Conservation (phyloP, 1,140 invertebrate genomes). For the Microplitis mediator region DNA sequence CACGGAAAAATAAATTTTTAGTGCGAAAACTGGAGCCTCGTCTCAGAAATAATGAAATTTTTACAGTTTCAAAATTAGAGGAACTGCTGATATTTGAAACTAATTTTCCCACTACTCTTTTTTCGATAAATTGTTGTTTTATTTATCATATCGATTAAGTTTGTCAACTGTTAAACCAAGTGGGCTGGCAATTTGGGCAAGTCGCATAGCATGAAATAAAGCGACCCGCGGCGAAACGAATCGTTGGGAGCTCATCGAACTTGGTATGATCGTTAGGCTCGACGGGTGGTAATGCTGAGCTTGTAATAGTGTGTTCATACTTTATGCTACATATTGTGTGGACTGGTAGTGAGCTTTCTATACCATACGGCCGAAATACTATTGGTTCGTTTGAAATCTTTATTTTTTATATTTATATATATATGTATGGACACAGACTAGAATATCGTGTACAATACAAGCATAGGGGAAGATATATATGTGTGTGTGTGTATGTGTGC, state of each 20-base stretch:
- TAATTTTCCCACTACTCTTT: no score
- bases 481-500: neutral
- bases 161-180: neutral
- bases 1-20: no score
- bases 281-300: slow-evolving; percentile 17
- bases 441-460: neutral
- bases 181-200: slow-evolving; percentile 20
- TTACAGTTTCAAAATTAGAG: no score
- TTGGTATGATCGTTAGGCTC: slow-evolving; percentile 6
- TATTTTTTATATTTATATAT: neutral
- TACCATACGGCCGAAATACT: no score
- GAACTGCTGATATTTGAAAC: no score
- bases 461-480: neutral
- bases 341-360: no score
- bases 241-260: slow-evolving; percentile 28
- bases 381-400: neutral
- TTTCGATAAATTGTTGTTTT: neutral
- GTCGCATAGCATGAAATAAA: slow-evolving; percentile 9
- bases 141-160: neutral
- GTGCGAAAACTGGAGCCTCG: no score
- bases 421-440: neutral
- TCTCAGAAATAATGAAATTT: no score
- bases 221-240: slow-evolving; percentile 25
- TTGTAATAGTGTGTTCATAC: no score
- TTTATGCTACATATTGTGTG: no score